phyloP scores from a whole-genome alignment of 2,113 vertebrate genomes.

The Cygnus buccinator region DNA sequence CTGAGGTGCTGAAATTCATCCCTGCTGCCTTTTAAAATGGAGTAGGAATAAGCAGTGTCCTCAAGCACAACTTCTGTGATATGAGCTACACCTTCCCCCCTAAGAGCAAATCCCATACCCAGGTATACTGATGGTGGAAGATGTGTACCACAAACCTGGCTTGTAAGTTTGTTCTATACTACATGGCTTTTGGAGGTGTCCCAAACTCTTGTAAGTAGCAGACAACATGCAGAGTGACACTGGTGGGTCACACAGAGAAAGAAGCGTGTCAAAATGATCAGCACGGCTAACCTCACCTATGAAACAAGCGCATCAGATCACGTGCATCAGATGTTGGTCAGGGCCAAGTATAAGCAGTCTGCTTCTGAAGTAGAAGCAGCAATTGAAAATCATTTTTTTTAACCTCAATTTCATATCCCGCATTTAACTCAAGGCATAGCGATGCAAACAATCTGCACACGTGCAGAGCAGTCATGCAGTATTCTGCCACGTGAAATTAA shows the following conservation, averaged over 20 bases:
- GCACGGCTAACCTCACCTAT: background rate
- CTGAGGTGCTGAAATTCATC: background rate
- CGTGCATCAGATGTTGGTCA: rapidly evolving
- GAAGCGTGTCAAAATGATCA: rapidly evolving
- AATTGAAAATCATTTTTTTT: background rate
- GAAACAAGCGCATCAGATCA: background rate
- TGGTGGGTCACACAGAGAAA: background rate
- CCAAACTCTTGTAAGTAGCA: background rate
- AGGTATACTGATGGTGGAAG: rapidly evolving
- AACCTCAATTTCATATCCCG: background rate
- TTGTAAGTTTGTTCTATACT: background rate
- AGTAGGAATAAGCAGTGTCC: background rate
- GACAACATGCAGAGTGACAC: background rate
- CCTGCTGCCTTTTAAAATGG: background rate
- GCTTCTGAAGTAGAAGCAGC: background rate
- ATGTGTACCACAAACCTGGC: rapidly evolving
- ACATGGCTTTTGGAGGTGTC: background rate
- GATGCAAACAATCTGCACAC: background rate
- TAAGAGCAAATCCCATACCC: background rate
- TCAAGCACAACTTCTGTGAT: background rate
- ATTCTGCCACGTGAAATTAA: background rate
- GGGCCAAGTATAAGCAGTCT: background rate
- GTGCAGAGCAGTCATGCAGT: background rate
- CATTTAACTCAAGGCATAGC: background rate
- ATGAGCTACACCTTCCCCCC: background rate